Evolutionary conservation across 2,113 vertebrate species (phyloP).

Genomic region (Chiloscyllium plagiosum): DNA sequence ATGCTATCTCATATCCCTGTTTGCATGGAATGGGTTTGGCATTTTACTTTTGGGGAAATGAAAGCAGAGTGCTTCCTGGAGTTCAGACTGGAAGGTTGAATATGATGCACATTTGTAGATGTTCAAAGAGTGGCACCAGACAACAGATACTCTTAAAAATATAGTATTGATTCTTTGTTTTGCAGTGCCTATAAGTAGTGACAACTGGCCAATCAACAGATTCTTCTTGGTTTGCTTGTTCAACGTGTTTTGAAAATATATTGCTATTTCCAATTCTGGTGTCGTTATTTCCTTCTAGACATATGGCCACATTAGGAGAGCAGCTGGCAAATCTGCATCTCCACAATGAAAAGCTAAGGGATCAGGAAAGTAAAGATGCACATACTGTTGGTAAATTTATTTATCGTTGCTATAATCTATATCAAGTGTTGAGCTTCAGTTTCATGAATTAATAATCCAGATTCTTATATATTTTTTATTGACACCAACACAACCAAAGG

Average conservation of each 20-base stretch:
- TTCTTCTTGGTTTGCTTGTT: not conserved
- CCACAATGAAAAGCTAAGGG: slow-evolving; percentile 69
- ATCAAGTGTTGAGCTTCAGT: not conserved
- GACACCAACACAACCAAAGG: not conserved
- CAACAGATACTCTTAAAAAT: not conserved
- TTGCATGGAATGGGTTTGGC: not conserved
- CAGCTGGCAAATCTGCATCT: slow-evolving; percentile 83
- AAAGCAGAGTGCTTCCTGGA: not conserved
- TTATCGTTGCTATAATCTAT: not conserved
- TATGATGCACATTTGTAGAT: not conserved
- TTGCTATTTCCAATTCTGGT: not conserved
- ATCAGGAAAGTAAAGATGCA: slow-evolving; percentile 61
- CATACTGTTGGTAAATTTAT: slow-evolving; percentile 71
- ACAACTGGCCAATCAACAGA: not conserved
- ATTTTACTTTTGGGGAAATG: not conserved
- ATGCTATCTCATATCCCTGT: no score
- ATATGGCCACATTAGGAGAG: slow-evolving; percentile 68
- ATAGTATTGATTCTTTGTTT: slow-evolving; percentile 3
- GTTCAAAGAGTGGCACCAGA: not conserved
- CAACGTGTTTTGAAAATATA: not conserved
- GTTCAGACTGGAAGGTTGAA: not conserved
- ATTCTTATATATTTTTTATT: not conserved
- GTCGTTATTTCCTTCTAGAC: slow-evolving; percentile 50
- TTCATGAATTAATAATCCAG: not conserved
- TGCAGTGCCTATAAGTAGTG: slow-evolving; percentile 39